Evolutionary conservation across 2,113 vertebrate genomes (phyloP).

Genomic region (Sinosuthora webbiana): DNA sequence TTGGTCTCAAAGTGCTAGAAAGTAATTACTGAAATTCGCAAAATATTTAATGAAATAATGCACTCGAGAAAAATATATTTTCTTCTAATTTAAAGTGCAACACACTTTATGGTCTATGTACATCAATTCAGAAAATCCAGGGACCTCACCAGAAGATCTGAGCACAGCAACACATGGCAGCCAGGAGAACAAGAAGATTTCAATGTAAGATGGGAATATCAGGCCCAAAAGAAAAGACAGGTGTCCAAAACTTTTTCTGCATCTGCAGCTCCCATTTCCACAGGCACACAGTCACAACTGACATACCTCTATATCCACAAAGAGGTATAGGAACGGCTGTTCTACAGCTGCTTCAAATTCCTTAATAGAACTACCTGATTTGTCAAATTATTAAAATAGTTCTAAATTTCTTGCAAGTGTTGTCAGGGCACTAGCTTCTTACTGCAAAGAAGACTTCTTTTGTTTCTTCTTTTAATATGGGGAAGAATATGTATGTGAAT

Average conservation of each 20-base stretch:
- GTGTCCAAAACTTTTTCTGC: not conserved
- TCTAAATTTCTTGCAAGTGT: not conserved
- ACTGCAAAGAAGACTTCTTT: not conserved
- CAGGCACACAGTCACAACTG: not conserved
- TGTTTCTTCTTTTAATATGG: not conserved
- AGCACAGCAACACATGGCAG: not conserved
- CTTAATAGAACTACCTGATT: not conserved
- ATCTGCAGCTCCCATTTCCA: not conserved
- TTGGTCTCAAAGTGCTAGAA: not conserved
- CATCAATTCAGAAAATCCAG: not conserved
- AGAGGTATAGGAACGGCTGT: not conserved
- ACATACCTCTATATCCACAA: not conserved
- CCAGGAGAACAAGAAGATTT: not conserved
- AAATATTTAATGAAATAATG: not conserved
- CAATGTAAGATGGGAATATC: not conserved
- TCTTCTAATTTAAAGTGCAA: not conserved
- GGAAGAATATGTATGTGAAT: not conserved
- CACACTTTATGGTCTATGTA: not conserved
- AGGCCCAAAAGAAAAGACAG: not conserved
- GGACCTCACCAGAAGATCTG: not conserved
- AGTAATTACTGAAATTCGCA: not conserved
- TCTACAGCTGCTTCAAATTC: not conserved
- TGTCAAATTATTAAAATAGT: not conserved
- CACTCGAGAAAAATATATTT: rapidly evolving
- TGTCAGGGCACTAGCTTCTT: not conserved